Base-by-base conservation (phyloP, 2,888 invertebrate genomes). In the Apotomis turbidana region DNA sequence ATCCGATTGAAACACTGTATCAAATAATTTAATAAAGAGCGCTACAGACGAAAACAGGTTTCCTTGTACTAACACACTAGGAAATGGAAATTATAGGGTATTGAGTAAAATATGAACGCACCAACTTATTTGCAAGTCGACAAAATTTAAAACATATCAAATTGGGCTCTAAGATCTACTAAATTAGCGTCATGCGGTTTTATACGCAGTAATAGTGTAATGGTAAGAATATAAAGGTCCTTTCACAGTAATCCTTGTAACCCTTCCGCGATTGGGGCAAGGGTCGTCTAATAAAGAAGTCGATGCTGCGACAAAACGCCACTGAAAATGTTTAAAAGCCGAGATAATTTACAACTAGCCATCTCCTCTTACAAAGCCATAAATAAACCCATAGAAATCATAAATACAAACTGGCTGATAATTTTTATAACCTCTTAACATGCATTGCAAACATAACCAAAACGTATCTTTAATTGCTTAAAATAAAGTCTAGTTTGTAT, bases 331-430 rank as follows among this genome's bases (percentile, higher is more conserved):
- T 79, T 83, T 83, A 82, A 85, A 84, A 81, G 82, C 82, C 79
- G 75, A 77, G 78, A 86, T 88, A 88, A 90, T 88, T 90, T 89
- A 87, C 86, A 85, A 86, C 80, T 79, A 83, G 83, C 86, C 85
- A 86, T 87, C 87, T 87, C 87, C 83, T 84, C 87, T 88, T 88
- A 87, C 89, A 83, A 78, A 80, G 83, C 82, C 85, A 89, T 90
- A 89, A 90, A 90, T 91, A 90, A 88, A 87, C 81, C 84, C 85
- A 86, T 88, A 86, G 85, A 87, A 88, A 90, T 89, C 88, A 86
- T 12, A 46, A n/a, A 41, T 38, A 27, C 46, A 49, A 5, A 46
- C 27, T 10, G 10, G 13, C 8, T 9, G 13, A 27, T 41, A 15
- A 44, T 44, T 9, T 59, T 13, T 44, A 3, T 59, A 59, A 59